Evolutionary conservation across 2,113 vertebrate genomes (phyloP).

Genomic region (Crocuta crocuta): DNA sequence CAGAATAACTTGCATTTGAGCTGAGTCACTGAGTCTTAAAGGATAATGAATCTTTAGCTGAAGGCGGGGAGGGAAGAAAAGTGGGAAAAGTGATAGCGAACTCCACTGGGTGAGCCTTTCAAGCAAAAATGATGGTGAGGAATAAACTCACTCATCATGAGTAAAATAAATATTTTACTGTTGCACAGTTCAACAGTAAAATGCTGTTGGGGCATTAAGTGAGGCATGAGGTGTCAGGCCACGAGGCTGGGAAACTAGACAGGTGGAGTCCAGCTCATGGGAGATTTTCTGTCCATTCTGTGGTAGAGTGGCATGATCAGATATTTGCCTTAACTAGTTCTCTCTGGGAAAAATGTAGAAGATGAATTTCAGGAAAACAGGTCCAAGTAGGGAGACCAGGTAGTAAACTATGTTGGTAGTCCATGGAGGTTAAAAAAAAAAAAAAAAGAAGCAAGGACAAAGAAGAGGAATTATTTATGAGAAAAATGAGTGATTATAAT

Average conservation of each 20-base stretch:
- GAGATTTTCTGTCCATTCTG: neutral
- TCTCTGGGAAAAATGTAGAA: neutral
- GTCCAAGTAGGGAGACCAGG: neutral
- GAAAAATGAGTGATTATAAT: neutral
- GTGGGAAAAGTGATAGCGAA: neutral
- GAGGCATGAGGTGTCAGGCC: neutral
- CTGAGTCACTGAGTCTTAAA: constrained; percentile 10
- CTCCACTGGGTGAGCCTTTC: neutral
- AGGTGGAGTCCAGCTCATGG: neutral
- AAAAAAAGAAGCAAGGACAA: neutral
- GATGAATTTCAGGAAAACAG: neutral
- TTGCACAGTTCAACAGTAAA: neutral
- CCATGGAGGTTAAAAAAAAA: neutral
- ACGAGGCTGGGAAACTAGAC: neutral
- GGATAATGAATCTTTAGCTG: neutral
- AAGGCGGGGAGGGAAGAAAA: neutral
- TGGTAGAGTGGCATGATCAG: neutral
- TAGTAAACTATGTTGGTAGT: neutral
- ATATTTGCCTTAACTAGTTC: neutral
- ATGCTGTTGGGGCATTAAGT: neutral
- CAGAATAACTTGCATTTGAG: neutral
- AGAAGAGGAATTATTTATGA: neutral
- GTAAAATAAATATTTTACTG: too few species aligned
- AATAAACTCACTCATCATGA: neutral
- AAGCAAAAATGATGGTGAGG: neutral